Evolutionary conservation across 2,888 invertebrate species (phyloP).

Genomic region (Balanococcus diminutus): DNA sequence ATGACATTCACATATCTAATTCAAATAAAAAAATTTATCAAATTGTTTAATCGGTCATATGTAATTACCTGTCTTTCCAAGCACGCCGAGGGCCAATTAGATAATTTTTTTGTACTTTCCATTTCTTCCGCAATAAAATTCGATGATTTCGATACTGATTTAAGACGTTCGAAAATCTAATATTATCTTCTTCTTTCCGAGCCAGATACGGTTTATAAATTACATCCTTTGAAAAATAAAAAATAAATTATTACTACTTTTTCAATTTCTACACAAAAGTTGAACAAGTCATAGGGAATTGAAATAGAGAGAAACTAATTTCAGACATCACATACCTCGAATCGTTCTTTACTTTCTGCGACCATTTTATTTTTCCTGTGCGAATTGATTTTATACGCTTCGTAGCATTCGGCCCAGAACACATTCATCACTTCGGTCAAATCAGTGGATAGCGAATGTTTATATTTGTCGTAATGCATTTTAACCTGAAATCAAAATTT

Average conservation of each 20-base stretch:
- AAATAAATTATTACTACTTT: neutral
- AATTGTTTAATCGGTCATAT: neutral
- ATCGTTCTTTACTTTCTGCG: slow-evolving; percentile 67
- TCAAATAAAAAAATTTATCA: slow-evolving; percentile 9
- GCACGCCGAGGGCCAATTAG: slow-evolving; percentile 66
- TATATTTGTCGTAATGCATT: slow-evolving; percentile 66
- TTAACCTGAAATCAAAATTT: slow-evolving; percentile 62
- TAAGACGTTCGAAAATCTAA: slow-evolving; percentile 64
- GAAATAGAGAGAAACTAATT: slow-evolving; percentile 9
- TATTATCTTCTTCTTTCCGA: slow-evolving; percentile 65
- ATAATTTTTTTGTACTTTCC: slow-evolving; percentile 67
- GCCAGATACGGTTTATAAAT: slow-evolving; percentile 65
- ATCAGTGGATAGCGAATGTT: slow-evolving; percentile 64
- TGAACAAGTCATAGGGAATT: neutral
- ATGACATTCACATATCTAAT: neutral
- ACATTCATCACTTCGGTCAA: slow-evolving; percentile 66
- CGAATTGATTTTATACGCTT: slow-evolving; percentile 66
- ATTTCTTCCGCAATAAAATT: slow-evolving; percentile 64
- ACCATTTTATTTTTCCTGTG: slow-evolving; percentile 66
- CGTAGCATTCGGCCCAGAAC: slow-evolving; percentile 69
- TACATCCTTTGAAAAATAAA: slow-evolving; percentile 62
- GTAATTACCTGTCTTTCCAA: slow-evolving; percentile 61
- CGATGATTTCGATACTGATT: slow-evolving; percentile 65
- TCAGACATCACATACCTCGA: slow-evolving; percentile 62
- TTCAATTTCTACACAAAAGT: neutral